These are phyloP conservation scores for Apodemia mormo DNA, from an alignment of 2,888 invertebrate species.

Conservation along the genomic window DNA sequence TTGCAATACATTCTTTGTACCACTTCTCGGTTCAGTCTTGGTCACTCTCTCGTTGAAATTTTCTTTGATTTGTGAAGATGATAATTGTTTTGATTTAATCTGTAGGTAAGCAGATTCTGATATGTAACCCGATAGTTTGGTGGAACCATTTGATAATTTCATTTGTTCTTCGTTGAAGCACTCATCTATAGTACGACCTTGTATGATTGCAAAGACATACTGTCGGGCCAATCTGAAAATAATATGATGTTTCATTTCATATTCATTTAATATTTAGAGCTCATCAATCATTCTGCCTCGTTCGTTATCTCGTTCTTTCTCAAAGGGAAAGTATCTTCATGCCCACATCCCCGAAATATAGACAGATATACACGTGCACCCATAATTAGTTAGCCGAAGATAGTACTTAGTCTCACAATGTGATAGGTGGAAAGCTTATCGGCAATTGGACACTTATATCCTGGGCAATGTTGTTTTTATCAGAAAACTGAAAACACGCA, in stretches of 20 bases:
- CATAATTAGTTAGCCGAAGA: too few relatives aligned
- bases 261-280: too few relatives aligned
- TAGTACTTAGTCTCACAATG: too few relatives aligned
- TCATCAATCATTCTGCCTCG: too few relatives aligned
- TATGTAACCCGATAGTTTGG: slow-evolving; percentile 77
- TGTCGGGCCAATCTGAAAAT: slow-evolving; percentile 82
- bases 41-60: slow-evolving; percentile 52
- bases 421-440: too few relatives aligned
- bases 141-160: slow-evolving; percentile 56
- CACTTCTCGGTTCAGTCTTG: slow-evolving; percentile 60
- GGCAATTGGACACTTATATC: too few relatives aligned
- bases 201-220: slow-evolving; percentile 84
- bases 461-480: too few relatives aligned
- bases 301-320: too few relatives aligned
- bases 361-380: too few relatives aligned
- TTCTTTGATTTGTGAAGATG: slow-evolving; percentile 67
- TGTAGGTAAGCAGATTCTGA: slow-evolving; percentile 69
- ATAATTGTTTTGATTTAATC: slow-evolving; percentile 48
- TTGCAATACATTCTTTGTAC: slow-evolving; percentile 69
- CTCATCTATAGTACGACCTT: slow-evolving; percentile 84
- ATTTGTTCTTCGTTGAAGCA: slow-evolving; percentile 77
- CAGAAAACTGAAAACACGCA: too few relatives aligned
- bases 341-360: too few relatives aligned
- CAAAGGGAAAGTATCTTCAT: too few relatives aligned
- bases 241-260: neutral